A percentile compares a stretch with the other conserved stretches of the same genome.
Evolutionary conservation across 2,797 vertebrate species (phyloP).

Genomic region (Diceros bicornis): DNA sequence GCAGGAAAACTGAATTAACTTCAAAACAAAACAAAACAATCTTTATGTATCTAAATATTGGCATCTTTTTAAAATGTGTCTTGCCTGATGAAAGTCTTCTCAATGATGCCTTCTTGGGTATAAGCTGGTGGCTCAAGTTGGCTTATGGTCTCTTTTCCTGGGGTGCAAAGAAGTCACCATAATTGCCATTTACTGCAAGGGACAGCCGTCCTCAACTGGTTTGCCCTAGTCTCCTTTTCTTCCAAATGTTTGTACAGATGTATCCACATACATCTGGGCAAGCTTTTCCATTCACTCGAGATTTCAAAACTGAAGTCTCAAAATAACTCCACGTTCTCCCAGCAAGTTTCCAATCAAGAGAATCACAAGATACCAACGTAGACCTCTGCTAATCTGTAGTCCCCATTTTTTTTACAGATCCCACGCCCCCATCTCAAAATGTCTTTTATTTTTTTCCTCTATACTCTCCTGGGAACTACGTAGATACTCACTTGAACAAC

Average conservation of each 20-base stretch:
- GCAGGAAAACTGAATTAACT: slow-evolving; percentile 84
- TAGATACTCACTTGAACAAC: slow-evolving; percentile 25
- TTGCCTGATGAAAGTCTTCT: slow-evolving; percentile 73
- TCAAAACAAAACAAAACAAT: slow-evolving; percentile 79
- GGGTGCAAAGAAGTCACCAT: slow-evolving; percentile 9
- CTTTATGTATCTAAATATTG: slow-evolving; percentile 76
- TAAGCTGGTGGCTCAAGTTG: slow-evolving; percentile 82
- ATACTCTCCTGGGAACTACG: not conserved
- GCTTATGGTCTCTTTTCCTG: slow-evolving; percentile 49
- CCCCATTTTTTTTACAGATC: not conserved
- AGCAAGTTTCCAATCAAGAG: not conserved
- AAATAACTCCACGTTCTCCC: not conserved
- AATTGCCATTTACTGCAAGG: slow-evolving; percentile 11
- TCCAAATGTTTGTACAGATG: not conserved
- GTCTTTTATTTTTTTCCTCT: not conserved
- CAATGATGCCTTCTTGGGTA: slow-evolving; percentile 77
- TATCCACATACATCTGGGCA: not conserved
- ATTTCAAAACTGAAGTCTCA: slow-evolving; percentile 11
- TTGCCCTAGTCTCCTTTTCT: not conserved
- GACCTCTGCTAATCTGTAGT: not conserved
- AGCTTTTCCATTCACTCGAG: not conserved
- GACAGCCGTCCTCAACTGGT: not conserved
- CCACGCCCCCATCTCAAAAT: not conserved
- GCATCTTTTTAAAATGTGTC: slow-evolving; percentile 73
- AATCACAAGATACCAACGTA: not conserved